These are phyloP conservation scores for Mycalesis mineus DNA, from an alignment of 2,888 invertebrate species.

Conservation along the genomic window DNA sequence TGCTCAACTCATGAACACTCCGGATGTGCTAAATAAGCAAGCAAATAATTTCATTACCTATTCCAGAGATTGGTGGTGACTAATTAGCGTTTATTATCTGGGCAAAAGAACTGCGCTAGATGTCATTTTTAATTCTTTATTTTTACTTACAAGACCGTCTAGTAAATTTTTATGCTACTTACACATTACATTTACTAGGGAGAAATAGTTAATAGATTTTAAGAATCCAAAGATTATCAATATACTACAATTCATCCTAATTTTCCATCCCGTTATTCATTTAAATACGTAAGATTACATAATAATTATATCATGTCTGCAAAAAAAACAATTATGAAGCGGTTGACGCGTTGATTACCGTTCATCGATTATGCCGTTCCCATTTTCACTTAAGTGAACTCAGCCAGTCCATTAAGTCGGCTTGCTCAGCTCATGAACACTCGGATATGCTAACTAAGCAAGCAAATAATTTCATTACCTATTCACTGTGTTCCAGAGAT, in stretches of 20 bases:
- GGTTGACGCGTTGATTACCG: constrained; percentile 2
- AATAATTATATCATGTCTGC: not conserved
- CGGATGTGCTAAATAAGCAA: not conserved
- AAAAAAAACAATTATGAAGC: not conserved
- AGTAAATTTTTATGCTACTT: too few species aligned
- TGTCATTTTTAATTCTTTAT: too few species aligned
- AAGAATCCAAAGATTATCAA: too few species aligned
- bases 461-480: constrained; percentile 1
- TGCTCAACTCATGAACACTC: not conserved
- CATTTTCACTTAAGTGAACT: constrained; percentile 12
- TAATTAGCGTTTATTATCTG: too few species aligned
- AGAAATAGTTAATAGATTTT: too few species aligned
- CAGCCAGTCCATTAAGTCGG: constrained; percentile 6
- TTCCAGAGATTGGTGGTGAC: too few species aligned
- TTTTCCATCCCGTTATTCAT: too few species aligned
- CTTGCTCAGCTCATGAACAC: not conserved
- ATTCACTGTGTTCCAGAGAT: not conserved
- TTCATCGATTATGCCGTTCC: constrained; percentile 9
- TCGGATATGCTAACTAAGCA: not conserved
- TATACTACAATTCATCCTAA: too few species aligned
- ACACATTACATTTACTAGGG: too few species aligned
- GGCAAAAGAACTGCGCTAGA: too few species aligned
- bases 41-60: not conserved
- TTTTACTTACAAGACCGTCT: too few species aligned
- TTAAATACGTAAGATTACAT: too few species aligned